phyloP scores from a whole-genome alignment of 2,113 vertebrate species.

The Amblyornis subalaris region DNA sequence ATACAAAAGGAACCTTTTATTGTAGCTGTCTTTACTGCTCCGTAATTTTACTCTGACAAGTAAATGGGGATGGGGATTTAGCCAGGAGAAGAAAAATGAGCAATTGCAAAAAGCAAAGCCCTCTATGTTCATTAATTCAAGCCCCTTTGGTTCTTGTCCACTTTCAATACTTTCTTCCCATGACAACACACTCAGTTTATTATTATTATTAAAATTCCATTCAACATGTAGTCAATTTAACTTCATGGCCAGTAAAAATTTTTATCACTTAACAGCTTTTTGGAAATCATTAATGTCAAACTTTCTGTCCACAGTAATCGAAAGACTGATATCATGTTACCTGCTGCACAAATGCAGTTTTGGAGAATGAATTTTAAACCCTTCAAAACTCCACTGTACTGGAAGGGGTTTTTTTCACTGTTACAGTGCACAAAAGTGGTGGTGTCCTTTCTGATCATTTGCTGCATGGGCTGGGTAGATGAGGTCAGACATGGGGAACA shows the following conservation, averaged over 20 bases:
- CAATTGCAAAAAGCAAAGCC: background rate
- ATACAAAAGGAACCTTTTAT: background rate
- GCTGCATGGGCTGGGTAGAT: background rate
- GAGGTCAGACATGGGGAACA: background rate
- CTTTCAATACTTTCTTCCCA: background rate
- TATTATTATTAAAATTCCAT: background rate
- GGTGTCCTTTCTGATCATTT: background rate
- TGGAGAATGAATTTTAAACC: background rate
- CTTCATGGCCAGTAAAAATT: background rate
- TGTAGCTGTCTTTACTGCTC: background rate
- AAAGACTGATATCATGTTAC: background rate
- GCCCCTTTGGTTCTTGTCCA: background rate
- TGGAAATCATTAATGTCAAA: background rate
- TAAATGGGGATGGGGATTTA: background rate
- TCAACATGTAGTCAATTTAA: background rate
- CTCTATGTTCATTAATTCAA: background rate
- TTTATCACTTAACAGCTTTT: background rate
- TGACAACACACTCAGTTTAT: background rate
- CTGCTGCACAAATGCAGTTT: background rate
- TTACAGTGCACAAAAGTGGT: background rate
- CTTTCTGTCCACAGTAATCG: background rate
- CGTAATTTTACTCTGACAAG: background rate
- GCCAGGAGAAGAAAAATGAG: background rate
- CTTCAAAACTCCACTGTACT: background rate
- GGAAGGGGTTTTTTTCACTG: background rate